phyloP scores from a whole-genome alignment of 2,113 vertebrate species.

The Tapirus terrestris region DNA sequence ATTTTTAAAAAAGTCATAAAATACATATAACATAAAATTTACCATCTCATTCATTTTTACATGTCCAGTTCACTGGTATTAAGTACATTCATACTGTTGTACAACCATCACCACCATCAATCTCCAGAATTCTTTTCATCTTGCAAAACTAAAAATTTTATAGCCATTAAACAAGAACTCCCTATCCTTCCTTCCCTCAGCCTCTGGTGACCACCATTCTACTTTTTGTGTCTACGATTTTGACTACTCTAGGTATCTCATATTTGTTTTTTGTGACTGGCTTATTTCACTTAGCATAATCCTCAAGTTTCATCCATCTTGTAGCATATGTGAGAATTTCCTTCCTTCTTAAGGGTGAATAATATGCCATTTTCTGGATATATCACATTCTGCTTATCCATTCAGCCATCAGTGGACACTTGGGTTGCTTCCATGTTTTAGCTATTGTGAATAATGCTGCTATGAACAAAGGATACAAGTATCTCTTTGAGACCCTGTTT shows the following conservation, averaged over 20 bases:
- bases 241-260: not conserved
- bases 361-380: not conserved
- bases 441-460: not conserved
- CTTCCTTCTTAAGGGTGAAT: not conserved
- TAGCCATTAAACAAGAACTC: not conserved
- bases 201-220: not conserved
- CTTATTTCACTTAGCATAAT: not conserved
- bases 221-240: not conserved
- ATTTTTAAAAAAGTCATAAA: not conserved
- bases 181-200: not conserved
- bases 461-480: not conserved
- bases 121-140: conserved; percentile 10
- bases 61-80: not conserved
- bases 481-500: not conserved
- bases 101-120: not conserved
- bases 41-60: not conserved
- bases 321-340: not conserved
- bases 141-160: not conserved
- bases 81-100: not conserved
- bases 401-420: not conserved
- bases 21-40: not conserved
- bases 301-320: not conserved
- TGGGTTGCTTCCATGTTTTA: not conserved
- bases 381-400: not conserved
- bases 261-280: not conserved